phyloP scores from a whole-genome alignment of 2,797 vertebrate genomes.

The Lepilemur ruficaudatus region DNA sequence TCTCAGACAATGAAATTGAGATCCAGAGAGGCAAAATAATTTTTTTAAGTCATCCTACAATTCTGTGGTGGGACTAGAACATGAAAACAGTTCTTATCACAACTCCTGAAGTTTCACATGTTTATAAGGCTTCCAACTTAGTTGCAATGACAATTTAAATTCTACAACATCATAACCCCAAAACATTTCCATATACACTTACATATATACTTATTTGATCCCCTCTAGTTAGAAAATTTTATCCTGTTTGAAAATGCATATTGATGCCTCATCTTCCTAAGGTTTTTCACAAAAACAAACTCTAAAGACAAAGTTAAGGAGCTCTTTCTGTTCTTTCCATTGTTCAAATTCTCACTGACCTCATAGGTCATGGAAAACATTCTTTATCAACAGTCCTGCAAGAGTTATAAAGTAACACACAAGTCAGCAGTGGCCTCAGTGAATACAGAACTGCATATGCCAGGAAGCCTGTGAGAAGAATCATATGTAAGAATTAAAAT shows the following conservation, averaged over 20 bases:
- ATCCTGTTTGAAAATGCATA: slow-evolving; percentile 13
- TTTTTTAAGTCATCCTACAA: slow-evolving; percentile 29
- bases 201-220: not conserved
- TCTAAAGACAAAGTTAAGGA: slow-evolving; percentile 10
- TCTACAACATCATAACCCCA: not conserved
- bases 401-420: not conserved
- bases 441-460: not conserved
- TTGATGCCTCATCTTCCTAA: not conserved
- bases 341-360: slow-evolving; percentile 8
- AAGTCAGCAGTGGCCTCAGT: not conserved
- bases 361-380: not conserved
- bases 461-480: not conserved
- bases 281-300: not conserved
- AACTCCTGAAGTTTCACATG: not conserved
- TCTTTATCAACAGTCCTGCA: not conserved
- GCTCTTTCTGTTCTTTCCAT: slow-evolving; percentile 6
- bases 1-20: not conserved
- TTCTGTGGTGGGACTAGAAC: not conserved
- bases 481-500: not conserved
- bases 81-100: slow-evolving; percentile 24
- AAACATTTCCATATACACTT: not conserved
- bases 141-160: slow-evolving; percentile 12
- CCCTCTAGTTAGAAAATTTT: not conserved
- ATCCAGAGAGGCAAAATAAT: slow-evolving; percentile 2
- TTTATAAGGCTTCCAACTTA: not conserved